These are phyloP conservation scores for Polymixis flavicincta DNA, from an alignment of 2,888 invertebrate species.

Conservation along the genomic window DNA sequence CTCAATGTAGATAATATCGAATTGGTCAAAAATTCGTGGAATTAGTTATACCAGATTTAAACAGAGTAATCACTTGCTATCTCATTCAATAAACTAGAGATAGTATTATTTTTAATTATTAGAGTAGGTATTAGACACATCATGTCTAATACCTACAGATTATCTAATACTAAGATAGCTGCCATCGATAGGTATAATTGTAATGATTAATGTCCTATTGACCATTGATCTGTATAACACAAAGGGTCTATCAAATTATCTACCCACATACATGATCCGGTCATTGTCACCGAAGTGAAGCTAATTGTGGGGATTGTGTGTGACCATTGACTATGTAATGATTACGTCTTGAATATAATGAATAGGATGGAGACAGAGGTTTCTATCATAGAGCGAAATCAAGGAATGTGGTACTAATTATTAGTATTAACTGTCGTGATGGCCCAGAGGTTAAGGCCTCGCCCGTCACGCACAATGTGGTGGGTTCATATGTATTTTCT, in stretches of 20 bases:
- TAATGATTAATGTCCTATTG: background rate
- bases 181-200: background rate
- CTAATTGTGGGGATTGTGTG: conserved; percentile 21
- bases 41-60: background rate
- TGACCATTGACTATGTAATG: background rate
- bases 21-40: background rate
- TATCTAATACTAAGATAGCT: background rate
- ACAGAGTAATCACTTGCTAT: background rate
- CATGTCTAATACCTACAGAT: no score
- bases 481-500: no score
- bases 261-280: background rate
- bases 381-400: background rate
- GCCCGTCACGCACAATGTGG: no score
- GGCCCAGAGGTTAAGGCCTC: no score
- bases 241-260: conserved; percentile 3
- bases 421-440: no score
- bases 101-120: no score
- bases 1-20: background rate
- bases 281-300: conserved; percentile 6
- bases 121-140: no score
- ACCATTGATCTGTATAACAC: conserved; percentile 13
- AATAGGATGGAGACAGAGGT: conserved; percentile 13
- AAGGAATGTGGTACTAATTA: background rate
- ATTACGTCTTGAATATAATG: background rate
- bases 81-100: background rate